These are phyloP conservation scores for Eudemis profundana DNA, from an alignment of 2,888 invertebrate genomes.

Conservation along the genomic window DNA sequence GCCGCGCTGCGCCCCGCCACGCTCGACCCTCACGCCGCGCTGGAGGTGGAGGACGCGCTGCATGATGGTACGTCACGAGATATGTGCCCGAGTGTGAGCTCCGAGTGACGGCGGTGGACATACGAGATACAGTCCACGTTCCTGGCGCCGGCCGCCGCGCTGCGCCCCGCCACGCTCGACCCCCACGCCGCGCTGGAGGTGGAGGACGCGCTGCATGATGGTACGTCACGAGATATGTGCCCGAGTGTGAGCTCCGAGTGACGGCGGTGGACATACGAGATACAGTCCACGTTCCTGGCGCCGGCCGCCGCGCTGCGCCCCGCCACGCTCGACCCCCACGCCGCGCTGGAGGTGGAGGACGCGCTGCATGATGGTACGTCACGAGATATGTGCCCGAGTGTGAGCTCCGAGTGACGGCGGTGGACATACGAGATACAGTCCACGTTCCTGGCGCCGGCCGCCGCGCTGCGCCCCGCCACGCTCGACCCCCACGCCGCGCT, in stretches of 20 bases:
- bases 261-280: slow-evolving; percentile 99
- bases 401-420: slow-evolving; percentile 95
- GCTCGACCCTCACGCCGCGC: slow-evolving; percentile 16
- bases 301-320: slow-evolving; percentile 89
- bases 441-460: slow-evolving; percentile 95
- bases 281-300: slow-evolving; percentile 97
- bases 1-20: slow-evolving; percentile 82
- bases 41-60: slow-evolving; percentile 25
- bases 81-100: slow-evolving; percentile 77
- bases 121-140: slow-evolving; percentile 99
- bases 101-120: slow-evolving; percentile 99
- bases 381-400: slow-evolving; percentile 50
- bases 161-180: slow-evolving; percentile 25
- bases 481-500: slow-evolving; percentile 18
- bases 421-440: slow-evolving; percentile 99
- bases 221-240: slow-evolving; percentile 12
- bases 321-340: slow-evolving; percentile 17
- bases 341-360: slow-evolving; percentile 21
- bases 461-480: slow-evolving; percentile 76
- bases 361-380: slow-evolving; percentile 27
- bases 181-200: slow-evolving; percentile 21
- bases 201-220: slow-evolving; percentile 24
- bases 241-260: slow-evolving; percentile 90
- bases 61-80: slow-evolving; percentile 17
- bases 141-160: slow-evolving; percentile 93